Conservation (phyloP, 2,113 vertebrate genomes). For the Podarcis muralis region DNA sequence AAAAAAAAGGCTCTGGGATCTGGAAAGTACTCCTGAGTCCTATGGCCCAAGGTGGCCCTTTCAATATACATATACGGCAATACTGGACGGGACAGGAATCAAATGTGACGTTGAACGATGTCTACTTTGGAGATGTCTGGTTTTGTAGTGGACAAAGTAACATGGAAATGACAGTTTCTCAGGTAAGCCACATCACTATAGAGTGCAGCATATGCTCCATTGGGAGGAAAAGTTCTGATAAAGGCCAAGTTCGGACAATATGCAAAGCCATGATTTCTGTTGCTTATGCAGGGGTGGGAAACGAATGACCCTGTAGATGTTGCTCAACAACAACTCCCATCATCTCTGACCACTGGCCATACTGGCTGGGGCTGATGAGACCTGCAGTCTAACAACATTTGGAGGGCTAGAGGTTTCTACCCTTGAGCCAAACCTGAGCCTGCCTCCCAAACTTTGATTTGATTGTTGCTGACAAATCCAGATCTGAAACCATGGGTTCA, state of each 20-base stretch:
- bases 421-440: too few species aligned
- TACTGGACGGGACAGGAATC: neutral
- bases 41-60: slow-evolving; percentile 84
- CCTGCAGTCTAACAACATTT: neutral
- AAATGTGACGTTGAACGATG: slow-evolving; percentile 70
- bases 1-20: slow-evolving; percentile 53
- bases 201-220: neutral
- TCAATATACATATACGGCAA: slow-evolving; percentile 71
- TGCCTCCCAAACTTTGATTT: too few species aligned
- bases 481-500: too few species aligned
- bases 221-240: neutral
- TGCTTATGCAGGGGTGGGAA: neutral
- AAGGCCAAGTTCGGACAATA: neutral
- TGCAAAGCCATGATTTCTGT: neutral
- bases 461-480: too few species aligned
- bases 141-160: slow-evolving; percentile 95
- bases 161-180: slow-evolving; percentile 83
- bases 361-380: too few species aligned
- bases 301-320: neutral
- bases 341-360: too few species aligned
- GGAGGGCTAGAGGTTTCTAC: neutral
- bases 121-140: slow-evolving; percentile 93
- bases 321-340: neutral
- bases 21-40: slow-evolving; percentile 84
- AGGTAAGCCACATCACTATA: slow-evolving; percentile 73